Evolutionary conservation across 2,113 vertebrate genomes (phyloP), one percentile per base, ranked within the genome.

Genomic region (Antennarius striatus): DNA sequence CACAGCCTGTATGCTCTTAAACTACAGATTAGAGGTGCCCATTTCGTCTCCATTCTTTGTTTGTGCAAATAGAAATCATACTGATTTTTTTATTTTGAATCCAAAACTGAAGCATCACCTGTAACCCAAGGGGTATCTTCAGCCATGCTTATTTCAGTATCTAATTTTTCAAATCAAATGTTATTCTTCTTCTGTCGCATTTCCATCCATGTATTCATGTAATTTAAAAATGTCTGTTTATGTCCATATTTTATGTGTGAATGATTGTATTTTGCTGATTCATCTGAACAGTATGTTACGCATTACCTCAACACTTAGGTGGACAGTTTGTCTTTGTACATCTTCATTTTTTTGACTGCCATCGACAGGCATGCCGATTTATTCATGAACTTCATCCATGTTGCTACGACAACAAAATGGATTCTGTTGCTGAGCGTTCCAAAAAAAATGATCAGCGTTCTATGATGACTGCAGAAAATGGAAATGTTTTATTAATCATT

Each of bases 251-350:
- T 83, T 76, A 71, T 57, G 81, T 89, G 70, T 89, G 81, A 87
- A 87, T 84, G 91, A 91, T 90, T 92, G 90, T 91, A 91, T 63
- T 90, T 73, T 86, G 88, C 80, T 83, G 83, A 62, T 84, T 70
- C 66, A 80, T 91, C 78, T 81, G 79, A 90, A 89, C 77, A 79
- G 86, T 90, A 88, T 85, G 86, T 85, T 85, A 87, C 81, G 80
- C 86, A 91, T 91, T 92, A 92, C 91, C 91, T 93, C 92, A 91
- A 82, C 86, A 88, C 86, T 90, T 88, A 90, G 78, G 82, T 90
- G 89, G 87, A 71, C 77, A 58, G 63, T 79, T 75, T 76, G 68
- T 81, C 68, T 89, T 70, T 88, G 83, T 83, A 55, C 63, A 77
- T 70, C 61, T 51, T 71, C 3, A 54, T 70, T 60, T 79, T 60